Conservation (phyloP, 1,140 invertebrate genomes). For the Metaphire vulgaris region DNA sequence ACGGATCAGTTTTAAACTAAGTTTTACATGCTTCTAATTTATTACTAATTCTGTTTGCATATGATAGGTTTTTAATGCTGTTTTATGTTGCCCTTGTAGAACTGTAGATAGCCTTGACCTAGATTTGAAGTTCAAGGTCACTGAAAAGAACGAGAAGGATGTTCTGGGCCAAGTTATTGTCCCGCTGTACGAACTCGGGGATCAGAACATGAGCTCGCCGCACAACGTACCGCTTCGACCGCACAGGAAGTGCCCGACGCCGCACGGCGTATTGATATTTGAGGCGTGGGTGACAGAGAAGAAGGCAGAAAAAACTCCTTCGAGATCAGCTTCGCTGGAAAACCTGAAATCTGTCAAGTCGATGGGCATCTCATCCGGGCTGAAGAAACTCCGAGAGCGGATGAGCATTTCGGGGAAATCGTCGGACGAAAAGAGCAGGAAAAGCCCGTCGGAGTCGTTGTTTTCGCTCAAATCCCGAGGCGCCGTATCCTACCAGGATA, state of each 20-base stretch:
- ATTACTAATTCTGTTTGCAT: too few species aligned
- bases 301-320: neutral
- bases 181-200: slow-evolving; percentile 34
- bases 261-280: slow-evolving; percentile 43
- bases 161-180: slow-evolving; percentile 43
- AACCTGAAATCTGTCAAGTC: slow-evolving; percentile 17
- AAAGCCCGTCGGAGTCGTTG: neutral
- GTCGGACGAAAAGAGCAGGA: neutral
- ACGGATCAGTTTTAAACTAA: too few species aligned
- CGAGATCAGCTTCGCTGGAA: neutral
- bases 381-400: slow-evolving; percentile 12
- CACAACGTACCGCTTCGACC: slow-evolving; percentile 35
- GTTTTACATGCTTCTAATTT: too few species aligned
- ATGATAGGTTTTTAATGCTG: too few species aligned
- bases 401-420: neutral
- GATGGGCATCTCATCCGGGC: neutral
- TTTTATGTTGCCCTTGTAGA: too few species aligned
- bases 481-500: neutral
- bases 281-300: slow-evolving; percentile 41
- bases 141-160: slow-evolving; percentile 43
- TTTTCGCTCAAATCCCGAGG: neutral
- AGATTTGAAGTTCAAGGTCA: slow-evolving; percentile 45
- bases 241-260: slow-evolving; percentile 44
- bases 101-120: slow-evolving; percentile 36
- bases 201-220: slow-evolving; percentile 35